These are phyloP conservation scores for Sceloporus undulatus DNA, from an alignment of 2,113 vertebrate species.

Conservation along the genomic window DNA sequence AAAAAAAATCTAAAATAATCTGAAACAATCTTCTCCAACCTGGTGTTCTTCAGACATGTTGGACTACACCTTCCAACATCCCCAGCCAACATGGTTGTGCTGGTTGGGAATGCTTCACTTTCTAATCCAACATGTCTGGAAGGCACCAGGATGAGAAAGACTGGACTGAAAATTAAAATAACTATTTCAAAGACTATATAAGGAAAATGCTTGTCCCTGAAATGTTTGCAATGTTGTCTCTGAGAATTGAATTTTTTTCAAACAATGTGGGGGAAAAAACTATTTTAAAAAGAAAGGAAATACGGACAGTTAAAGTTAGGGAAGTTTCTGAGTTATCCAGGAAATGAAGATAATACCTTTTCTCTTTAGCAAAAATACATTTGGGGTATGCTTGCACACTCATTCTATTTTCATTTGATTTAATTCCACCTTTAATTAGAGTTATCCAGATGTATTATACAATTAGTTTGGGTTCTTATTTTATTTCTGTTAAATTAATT, in stretches of 20 bases:
- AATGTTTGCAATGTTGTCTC: no score
- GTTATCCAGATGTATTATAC: not conserved
- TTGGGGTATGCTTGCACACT: not conserved
- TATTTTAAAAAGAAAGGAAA: not conserved
- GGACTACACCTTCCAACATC: not conserved
- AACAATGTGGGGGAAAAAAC: no score
- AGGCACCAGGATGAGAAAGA: not conserved
- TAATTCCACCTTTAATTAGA: not conserved
- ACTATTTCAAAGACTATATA: no score
- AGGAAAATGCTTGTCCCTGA: no score
- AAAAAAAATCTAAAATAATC: slow-evolving; percentile 30
- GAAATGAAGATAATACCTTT: no score
- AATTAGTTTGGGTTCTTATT: not conserved
- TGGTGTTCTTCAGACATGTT: not conserved
- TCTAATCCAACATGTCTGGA: not conserved
- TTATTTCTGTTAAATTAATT: no score
- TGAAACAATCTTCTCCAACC: not conserved
- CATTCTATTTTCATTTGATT: not conserved
- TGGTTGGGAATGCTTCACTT: not conserved
- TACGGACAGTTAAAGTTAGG: not conserved
- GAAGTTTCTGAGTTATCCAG: not conserved
- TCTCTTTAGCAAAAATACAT: not conserved
- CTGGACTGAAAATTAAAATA: not conserved
- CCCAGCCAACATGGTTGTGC: not conserved
- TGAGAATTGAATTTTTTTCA: no score